Evolutionary conservation across 2,113 vertebrate species (phyloP), one percentile per base, ranked within the genome.

Genomic region (Zingel zingel): DNA sequence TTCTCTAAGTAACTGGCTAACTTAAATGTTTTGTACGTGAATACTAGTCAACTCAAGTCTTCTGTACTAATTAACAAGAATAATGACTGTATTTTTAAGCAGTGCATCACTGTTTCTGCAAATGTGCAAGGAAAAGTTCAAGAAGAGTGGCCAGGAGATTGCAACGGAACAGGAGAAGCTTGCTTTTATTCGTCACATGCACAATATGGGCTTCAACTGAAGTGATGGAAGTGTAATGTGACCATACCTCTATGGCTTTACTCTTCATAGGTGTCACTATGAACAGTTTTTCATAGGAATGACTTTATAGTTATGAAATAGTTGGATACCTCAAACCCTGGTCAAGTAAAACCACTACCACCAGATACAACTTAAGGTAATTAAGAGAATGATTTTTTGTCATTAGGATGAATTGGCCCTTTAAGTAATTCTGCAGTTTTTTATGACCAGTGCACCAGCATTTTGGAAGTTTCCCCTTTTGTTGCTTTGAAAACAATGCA

Each of bases 51-150:
- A 43, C 33, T 19, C 9, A 53, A 19, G n/a, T 69, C 54, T 58
- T 21, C 18, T 25, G n/a, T 45, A 33, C 61, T 77, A 65, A 66
- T 73, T 59, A 77, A 51, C 14, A 25, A 54, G 11, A 73, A 51
- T 59, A 65, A 83, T 27, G 7, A 69, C 10, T 59, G 23, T 15
- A 45, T 53, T 77, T 51, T n/a, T 5, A 30, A 63, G 39, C 36
- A 59, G n/a, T n/a, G 33, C 43, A 51, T 39, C 51, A 27, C 3
- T 23, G 47, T 67, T 45, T 74, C 10, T 70, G 64, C 33, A 47
- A 62, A 75, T 53, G 23, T 1, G 6, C 25, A n/a, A 19, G 14
- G 25, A 56, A 48, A 58, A 11, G 18, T 36, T 57, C 6, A 72
- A 6, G 1, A 47, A 10, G 65, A 63, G 19, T n/a, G 23, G 27